phyloP scores from a whole-genome alignment of 2,113 vertebrate genomes.

The Poeciliopsis retropinna region DNA sequence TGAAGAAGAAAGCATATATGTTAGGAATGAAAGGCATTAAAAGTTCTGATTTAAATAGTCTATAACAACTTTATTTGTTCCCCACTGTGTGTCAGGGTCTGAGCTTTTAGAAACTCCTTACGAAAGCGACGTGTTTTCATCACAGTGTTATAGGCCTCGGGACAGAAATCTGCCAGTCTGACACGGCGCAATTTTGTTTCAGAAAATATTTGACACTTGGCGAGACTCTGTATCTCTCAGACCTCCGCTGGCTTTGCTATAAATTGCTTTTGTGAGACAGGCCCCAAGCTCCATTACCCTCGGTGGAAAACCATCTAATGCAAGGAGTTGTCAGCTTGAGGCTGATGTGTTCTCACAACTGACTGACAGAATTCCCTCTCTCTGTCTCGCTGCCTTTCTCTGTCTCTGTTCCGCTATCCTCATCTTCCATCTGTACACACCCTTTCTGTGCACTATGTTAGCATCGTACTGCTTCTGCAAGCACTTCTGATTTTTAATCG shows the following conservation, averaged over 20 bases:
- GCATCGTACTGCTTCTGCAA: constrained; percentile 66
- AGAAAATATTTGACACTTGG: constrained; percentile 61
- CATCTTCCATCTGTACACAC: constrained; percentile 36
- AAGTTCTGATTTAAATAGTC: not conserved
- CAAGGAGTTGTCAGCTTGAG: constrained; percentile 78
- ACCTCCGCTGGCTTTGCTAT: constrained; percentile 59
- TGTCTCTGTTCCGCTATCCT: constrained; percentile 27
- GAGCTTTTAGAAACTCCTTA: constrained; percentile 9
- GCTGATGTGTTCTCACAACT: constrained; percentile 63
- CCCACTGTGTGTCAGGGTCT: not conserved
- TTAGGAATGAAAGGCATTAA: not conserved
- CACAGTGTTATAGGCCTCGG: constrained; percentile 25
- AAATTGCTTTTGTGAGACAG: constrained; percentile 74
- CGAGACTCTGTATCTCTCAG: constrained; percentile 53
- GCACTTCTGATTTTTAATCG: constrained; percentile 74
- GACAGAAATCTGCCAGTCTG: constrained; percentile 42
- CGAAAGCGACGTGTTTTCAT: constrained; percentile 25
- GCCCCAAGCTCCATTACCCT: constrained; percentile 75
- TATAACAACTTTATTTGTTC: not conserved
- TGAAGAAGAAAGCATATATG: not conserved
- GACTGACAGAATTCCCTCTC: constrained; percentile 68
- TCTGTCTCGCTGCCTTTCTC: constrained; percentile 20
- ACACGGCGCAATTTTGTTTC: constrained; percentile 53
- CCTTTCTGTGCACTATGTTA: constrained; percentile 55
- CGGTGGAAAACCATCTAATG: constrained; percentile 72